Evolutionary conservation across 2,888 invertebrate genomes (phyloP).

Genomic region (Toxonevra muliebris): DNA sequence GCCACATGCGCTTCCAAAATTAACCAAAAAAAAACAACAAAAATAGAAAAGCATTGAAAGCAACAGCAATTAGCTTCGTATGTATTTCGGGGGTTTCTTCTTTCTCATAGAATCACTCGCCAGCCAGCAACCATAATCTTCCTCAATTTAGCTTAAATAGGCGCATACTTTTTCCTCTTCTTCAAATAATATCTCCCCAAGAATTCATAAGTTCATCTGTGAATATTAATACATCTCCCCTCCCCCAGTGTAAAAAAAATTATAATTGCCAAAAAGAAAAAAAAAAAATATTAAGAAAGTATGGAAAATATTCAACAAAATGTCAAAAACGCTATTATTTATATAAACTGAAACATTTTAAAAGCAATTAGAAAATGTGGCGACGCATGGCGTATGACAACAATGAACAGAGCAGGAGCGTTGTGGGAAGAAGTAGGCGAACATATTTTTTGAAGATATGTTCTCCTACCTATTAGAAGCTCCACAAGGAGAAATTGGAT

Average conservation of each 20-base stretch:
- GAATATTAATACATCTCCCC: too few species aligned
- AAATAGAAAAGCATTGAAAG: neutral
- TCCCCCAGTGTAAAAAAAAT: neutral
- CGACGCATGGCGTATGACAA: constrained; percentile 31
- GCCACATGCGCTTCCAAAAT: constrained; percentile 33
- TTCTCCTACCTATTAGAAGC: too few species aligned
- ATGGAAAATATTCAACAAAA: constrained; percentile 35
- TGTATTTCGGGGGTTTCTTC: too few species aligned
- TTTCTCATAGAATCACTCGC: neutral
- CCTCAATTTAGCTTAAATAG: constrained; percentile 34
- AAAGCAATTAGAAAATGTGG: constrained; percentile 59
- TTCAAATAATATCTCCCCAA: neutral
- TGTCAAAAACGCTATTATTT: constrained; percentile 61
- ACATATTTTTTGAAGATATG: too few species aligned
- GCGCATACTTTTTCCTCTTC: neutral
- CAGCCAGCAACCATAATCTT: constrained; percentile 37
- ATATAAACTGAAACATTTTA: constrained; percentile 59
- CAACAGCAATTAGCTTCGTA: constrained; percentile 45
- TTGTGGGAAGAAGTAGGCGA: neutral
- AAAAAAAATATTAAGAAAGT: neutral
- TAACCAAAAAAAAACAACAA: constrained; percentile 40
- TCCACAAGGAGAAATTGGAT: too few species aligned
- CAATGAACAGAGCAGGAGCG: constrained; percentile 3
- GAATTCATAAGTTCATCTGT: too few species aligned
- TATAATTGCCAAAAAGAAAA: too few species aligned